Percentiles rank a stretch among this genome's conserved stretches.
phyloP scores from a whole-genome alignment of 2,797 vertebrate species.

The Dallia pectoralis region DNA sequence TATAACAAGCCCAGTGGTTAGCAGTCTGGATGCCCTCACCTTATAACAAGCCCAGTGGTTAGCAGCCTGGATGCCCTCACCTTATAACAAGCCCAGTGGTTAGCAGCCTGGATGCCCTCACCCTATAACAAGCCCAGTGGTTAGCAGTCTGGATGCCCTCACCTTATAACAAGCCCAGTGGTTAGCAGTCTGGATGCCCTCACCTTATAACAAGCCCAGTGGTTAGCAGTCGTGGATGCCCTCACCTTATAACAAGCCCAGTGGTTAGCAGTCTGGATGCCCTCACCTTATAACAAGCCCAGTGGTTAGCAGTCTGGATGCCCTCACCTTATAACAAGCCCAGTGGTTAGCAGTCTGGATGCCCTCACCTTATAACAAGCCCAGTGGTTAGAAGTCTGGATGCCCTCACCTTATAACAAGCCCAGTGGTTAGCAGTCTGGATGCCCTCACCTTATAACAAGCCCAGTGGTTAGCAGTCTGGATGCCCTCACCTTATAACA shows the following conservation, averaged over 20 bases:
- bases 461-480: slow-evolving; percentile 21
- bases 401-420: slow-evolving; percentile 2
- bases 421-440: neutral
- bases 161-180: too few species aligned
- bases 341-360: neutral
- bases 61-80: slow-evolving; percentile 5
- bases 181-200: slow-evolving; percentile 8
- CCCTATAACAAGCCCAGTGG: slow-evolving; percentile 13
- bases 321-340: neutral
- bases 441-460: slow-evolving; percentile 39
- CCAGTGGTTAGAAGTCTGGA: slow-evolving; percentile 20
- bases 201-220: slow-evolving; percentile 34
- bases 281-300: slow-evolving; percentile 38
- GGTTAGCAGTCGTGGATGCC: slow-evolving; percentile 21
- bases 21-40: slow-evolving; percentile 26
- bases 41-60: slow-evolving; percentile 32
- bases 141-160: slow-evolving; percentile 12
- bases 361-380: slow-evolving; percentile 38
- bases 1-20: too few species aligned
- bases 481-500: slow-evolving; percentile 1
- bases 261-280: neutral
- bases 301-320: slow-evolving; percentile 22
- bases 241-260: slow-evolving; percentile 5
- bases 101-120: neutral
- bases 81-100: too few species aligned